phyloP scores from a whole-genome alignment of 2,113 vertebrate species.

The Piaya cayana region DNA sequence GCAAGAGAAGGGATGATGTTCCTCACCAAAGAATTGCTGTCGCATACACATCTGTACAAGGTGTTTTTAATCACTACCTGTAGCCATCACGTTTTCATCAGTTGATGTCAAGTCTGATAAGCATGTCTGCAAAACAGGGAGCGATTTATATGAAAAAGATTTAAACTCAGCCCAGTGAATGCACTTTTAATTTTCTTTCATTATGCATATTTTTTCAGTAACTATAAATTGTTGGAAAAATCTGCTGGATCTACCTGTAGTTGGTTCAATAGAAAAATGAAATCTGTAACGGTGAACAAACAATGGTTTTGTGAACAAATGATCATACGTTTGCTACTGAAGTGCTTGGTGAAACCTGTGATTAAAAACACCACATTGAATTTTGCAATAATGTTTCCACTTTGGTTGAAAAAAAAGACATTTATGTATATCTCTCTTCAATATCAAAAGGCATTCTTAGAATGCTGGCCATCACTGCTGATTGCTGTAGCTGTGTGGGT shows the following conservation, averaged over 20 bases:
- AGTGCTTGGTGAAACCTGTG: background rate
- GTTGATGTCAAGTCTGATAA: background rate
- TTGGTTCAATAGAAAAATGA: background rate
- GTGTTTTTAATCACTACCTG: background rate
- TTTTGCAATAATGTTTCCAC: background rate
- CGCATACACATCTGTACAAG: background rate
- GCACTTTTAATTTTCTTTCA: background rate
- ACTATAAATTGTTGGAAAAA: background rate
- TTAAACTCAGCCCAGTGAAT: background rate
- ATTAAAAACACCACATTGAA: background rate
- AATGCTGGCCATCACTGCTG: background rate
- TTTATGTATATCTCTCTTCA: background rate
- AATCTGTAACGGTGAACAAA: background rate
- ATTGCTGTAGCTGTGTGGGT: background rate
- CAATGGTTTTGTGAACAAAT: background rate
- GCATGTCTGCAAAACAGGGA: background rate
- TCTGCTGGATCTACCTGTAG: background rate
- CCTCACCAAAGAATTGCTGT: background rate
- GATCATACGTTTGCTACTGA: background rate
- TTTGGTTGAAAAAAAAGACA: background rate
- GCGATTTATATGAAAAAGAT: background rate
- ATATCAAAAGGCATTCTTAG: background rate
- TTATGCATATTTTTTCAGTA: background rate
- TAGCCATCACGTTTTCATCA: background rate
- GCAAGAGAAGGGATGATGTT: background rate